A percentile compares a stretch with the other conserved stretches of the same genome.
phyloP scores from a whole-genome alignment of 2,113 vertebrate species.

The Seriola rivoliana region DNA sequence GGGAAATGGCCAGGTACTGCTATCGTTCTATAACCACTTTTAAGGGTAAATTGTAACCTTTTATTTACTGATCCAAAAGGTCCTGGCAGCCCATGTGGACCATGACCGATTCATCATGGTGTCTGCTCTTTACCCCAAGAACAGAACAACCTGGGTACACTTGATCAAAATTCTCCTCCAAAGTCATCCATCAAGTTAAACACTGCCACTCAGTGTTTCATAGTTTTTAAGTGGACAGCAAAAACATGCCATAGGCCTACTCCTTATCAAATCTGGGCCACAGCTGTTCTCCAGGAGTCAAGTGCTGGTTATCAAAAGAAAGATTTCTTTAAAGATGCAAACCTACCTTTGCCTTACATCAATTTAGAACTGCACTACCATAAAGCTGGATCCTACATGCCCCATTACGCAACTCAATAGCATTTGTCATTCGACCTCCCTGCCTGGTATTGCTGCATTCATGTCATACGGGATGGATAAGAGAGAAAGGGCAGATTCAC shows the following conservation, averaged over 20 bases:
- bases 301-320: not conserved
- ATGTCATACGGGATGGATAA: not conserved
- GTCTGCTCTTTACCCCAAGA: not conserved
- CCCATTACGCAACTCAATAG: not conserved
- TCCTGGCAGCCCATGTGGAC: not conserved
- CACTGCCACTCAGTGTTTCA: not conserved
- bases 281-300: slow-evolving; percentile 44
- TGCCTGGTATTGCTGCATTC: not conserved
- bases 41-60: not conserved
- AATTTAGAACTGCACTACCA: not conserved
- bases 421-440: not conserved
- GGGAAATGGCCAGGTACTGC: slow-evolving; percentile 34
- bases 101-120: not conserved
- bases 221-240: not conserved
- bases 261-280: not conserved
- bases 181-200: slow-evolving; percentile 26
- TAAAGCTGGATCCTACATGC: not conserved
- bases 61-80: not conserved
- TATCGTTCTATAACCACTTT: not conserved
- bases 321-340: slow-evolving; percentile 7
- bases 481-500: not conserved
- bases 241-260: slow-evolving; percentile 20
- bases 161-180: slow-evolving; percentile 10
- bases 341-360: not conserved
- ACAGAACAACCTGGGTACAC: slow-evolving; percentile 1